Evolutionary conservation across 2,888 invertebrate genomes (phyloP).

Genomic region (Agrochola litura): DNA sequence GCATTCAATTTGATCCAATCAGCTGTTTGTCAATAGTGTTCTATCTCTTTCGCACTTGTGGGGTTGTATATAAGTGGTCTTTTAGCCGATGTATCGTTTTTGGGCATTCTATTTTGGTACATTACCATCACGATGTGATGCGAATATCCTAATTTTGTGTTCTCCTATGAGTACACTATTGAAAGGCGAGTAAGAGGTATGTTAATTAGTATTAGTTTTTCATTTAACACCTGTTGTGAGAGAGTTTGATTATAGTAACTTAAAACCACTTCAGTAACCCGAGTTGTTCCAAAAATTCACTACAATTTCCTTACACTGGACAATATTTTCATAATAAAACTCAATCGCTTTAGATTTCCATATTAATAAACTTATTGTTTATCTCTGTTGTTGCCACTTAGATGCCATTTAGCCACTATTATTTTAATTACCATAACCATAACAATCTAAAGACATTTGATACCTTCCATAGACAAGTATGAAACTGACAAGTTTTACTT

Average conservation of each 20-base stretch:
- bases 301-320: slow-evolving; percentile 12
- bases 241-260: slow-evolving; percentile 16
- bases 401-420: not conserved
- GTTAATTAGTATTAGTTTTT: slow-evolving; percentile 53
- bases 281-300: slow-evolving; percentile 50
- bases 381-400: not conserved
- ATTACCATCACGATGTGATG: slow-evolving; percentile 89
- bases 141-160: slow-evolving; percentile 86
- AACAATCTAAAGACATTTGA: slow-evolving; percentile 35
- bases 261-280: slow-evolving; percentile 54
- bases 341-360: not conserved
- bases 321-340: not conserved
- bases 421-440: not conserved
- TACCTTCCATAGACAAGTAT: slow-evolving; percentile 20
- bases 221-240: not conserved
- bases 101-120: slow-evolving; percentile 90
- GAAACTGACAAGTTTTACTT: slow-evolving; percentile 11
- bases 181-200: slow-evolving; percentile 80
- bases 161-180: slow-evolving; percentile 79
- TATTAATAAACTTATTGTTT: slow-evolving; percentile 6
- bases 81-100: slow-evolving; percentile 86
- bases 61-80: slow-evolving; percentile 77
- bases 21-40: slow-evolving; percentile 88
- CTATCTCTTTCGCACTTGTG: slow-evolving; percentile 80
- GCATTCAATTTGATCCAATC: slow-evolving; percentile 82